phyloP scores from a whole-genome alignment of 2,888 invertebrate species.

The Tinea pellionella region DNA sequence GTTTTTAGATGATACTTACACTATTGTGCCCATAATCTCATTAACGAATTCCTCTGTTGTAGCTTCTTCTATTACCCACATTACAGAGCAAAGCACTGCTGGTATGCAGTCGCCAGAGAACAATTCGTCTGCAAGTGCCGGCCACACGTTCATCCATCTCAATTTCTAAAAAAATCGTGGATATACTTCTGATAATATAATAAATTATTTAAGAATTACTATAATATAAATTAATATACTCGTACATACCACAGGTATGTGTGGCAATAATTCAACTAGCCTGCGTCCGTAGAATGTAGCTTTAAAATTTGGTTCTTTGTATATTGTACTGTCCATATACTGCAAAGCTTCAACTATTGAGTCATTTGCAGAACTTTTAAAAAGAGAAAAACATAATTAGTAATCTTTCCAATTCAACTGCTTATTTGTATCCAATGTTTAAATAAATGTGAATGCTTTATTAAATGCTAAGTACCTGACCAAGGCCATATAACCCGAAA shows the following conservation, averaged over 20 bases:
- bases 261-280: slow-evolving; percentile 86
- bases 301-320: slow-evolving; percentile 91
- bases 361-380: slow-evolving; percentile 76
- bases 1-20: slow-evolving; percentile 64
- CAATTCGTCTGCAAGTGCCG: slow-evolving; percentile 87
- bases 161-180: slow-evolving; percentile 79
- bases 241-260: slow-evolving; percentile 86
- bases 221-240: background rate
- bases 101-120: slow-evolving; percentile 87
- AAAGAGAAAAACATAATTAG: slow-evolving; percentile 17
- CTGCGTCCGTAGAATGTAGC: slow-evolving; percentile 90
- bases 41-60: slow-evolving; percentile 82
- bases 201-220: slow-evolving; percentile 15
- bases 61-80: slow-evolving; percentile 84
- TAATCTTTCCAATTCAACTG: no score
- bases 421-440: no score
- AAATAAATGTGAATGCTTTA: no score
- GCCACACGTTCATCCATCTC: slow-evolving; percentile 95
- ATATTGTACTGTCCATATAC: slow-evolving; percentile 90
- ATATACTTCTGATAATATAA: background rate
- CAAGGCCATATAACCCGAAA: slow-evolving; percentile 73
- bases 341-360: slow-evolving; percentile 92
- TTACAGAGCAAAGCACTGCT: slow-evolving; percentile 84
- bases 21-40: slow-evolving; percentile 85
- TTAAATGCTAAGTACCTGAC: background rate